phyloP scores from a whole-genome alignment of 2,888 invertebrate species.

The Drosophila histrio region DNA sequence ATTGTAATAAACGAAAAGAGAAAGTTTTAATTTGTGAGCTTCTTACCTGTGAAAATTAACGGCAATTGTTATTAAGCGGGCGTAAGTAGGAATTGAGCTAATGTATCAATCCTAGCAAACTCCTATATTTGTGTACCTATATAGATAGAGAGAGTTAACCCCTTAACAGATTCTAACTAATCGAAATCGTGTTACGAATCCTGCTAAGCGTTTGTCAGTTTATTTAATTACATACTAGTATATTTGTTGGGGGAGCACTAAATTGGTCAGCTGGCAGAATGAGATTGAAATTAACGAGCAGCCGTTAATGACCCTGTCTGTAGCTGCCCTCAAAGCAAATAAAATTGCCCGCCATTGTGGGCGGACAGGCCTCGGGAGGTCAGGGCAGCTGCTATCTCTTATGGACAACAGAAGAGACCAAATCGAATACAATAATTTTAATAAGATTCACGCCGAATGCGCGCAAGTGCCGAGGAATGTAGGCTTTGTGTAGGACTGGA shows the following conservation, averaged over 20 bases:
- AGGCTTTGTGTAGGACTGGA: not conserved
- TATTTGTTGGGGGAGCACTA: conserved; percentile 5
- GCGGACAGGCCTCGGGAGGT: not conserved
- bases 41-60: not conserved
- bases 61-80: not conserved
- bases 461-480: not conserved
- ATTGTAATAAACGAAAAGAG: not conserved
- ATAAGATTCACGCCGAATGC: conserved; percentile 44
- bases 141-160: conserved; percentile 33
- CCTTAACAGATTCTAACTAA: conserved; percentile 43
- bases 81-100: not conserved
- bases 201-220: conserved; percentile 49
- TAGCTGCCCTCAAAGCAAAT: conserved; percentile 36
- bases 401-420: conserved; percentile 8
- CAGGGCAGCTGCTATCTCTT: conserved; percentile 4
- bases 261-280: conserved; percentile 41
- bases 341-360: conserved; percentile 36
- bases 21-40: not conserved
- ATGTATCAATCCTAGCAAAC: not conserved
- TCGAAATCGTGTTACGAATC: conserved; percentile 30
- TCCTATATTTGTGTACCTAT: not conserved
- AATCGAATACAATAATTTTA: conserved; percentile 58
- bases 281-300: conserved; percentile 71
- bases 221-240: conserved; percentile 55
- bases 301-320: conserved; percentile 64